phyloP scores from a whole-genome alignment of 2,888 invertebrate species.

The Andrena hattorfiana region DNA sequence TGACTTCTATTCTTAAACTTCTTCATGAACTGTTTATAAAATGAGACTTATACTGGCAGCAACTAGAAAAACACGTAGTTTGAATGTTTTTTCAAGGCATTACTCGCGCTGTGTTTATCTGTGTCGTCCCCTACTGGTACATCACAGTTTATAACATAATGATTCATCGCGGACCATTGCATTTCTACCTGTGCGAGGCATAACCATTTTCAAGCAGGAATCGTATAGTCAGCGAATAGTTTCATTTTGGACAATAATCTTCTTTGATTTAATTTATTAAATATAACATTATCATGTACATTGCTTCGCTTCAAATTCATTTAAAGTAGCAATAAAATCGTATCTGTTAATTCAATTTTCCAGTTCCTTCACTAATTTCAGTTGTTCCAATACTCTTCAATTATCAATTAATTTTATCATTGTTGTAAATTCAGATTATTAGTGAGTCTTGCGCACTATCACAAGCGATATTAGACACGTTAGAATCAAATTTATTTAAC shows the following conservation, averaged over 20 bases:
- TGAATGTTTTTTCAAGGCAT: not conserved
- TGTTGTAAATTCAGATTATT: not conserved
- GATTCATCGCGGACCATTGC: slow-evolving; percentile 3
- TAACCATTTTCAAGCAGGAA: slow-evolving; percentile 3
- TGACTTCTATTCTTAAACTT: not conserved
- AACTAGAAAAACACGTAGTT: not conserved
- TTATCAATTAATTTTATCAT: not conserved
- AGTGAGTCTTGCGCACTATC: not conserved
- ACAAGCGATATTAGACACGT: not conserved
- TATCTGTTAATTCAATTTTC: no score
- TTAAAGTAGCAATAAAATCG: no score
- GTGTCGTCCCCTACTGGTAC: not conserved
- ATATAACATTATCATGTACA: no score
- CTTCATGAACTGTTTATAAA: not conserved
- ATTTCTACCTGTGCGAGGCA: not conserved
- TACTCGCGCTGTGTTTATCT: slow-evolving; percentile 7
- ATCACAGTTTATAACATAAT: not conserved
- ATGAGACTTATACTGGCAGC: not conserved
- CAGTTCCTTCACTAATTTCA: no score
- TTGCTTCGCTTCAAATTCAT: no score
- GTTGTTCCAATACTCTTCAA: no score
- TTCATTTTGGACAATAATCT: no score
- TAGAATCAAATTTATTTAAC: not conserved
- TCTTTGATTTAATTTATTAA: no score
- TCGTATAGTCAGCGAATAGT: no score